These are phyloP conservation scores for Rhorus exstirpatorius DNA, from an alignment of 2,888 invertebrate genomes.

Conservation along the genomic window DNA sequence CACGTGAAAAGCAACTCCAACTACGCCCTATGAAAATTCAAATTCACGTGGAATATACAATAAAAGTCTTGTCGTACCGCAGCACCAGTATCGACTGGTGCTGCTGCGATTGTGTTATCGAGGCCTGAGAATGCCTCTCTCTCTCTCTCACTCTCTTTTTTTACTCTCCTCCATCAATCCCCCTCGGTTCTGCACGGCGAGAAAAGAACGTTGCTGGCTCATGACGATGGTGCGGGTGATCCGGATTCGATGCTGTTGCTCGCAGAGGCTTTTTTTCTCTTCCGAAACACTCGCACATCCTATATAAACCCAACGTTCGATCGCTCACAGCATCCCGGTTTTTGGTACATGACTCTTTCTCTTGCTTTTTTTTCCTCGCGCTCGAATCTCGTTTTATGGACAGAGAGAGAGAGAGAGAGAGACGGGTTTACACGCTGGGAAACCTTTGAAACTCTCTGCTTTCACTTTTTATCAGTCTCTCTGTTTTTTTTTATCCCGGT, in stretches of 20 bases:
- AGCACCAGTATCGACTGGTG: too few species aligned
- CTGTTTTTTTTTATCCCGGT: background rate
- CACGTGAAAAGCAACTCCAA: too few species aligned
- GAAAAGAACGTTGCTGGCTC: slow-evolving; percentile 50
- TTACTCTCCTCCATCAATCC: background rate
- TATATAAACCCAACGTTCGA: slow-evolving; percentile 14
- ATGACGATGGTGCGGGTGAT: slow-evolving; percentile 44
- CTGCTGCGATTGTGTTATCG: slow-evolving; percentile 61
- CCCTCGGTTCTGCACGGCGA: background rate
- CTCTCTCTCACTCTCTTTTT: slow-evolving; percentile 9
- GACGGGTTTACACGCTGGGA: slow-evolving; percentile 32
- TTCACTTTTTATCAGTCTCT: slow-evolving; percentile 33
- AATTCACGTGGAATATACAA: background rate
- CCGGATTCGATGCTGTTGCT: slow-evolving; percentile 57
- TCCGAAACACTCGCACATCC: slow-evolving; percentile 24
- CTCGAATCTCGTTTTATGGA: slow-evolving; percentile 37
- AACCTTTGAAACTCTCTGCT: slow-evolving; percentile 44
- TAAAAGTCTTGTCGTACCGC: slow-evolving; percentile 33
- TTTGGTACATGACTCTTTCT: slow-evolving; percentile 9
- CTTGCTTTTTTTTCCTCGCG: background rate
- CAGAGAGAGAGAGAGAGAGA: too few species aligned
- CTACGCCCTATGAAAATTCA: too few species aligned
- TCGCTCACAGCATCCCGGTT: slow-evolving; percentile 27
- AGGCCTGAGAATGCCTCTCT: slow-evolving; percentile 46
- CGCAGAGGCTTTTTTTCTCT: slow-evolving; percentile 52